Conservation (phyloP, 1,140 invertebrate genomes). For the Apis dorsata region DNA sequence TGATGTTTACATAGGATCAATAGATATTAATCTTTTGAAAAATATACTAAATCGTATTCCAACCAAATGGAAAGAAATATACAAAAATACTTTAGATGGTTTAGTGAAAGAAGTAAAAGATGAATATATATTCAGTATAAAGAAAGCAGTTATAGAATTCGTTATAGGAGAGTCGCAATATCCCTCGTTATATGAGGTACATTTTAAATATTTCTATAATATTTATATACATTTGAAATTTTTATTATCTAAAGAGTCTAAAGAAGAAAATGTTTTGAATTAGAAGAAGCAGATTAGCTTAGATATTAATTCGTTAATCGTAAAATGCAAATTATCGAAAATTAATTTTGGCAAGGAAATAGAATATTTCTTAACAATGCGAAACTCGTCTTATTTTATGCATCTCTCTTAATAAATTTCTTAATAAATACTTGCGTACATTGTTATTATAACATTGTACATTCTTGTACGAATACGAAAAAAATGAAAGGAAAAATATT, state of each 20-base stretch:
- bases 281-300: no score
- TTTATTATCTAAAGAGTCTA: not conserved
- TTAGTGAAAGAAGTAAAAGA: slow-evolving; percentile 85
- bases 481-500: no score
- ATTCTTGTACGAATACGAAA: no score
- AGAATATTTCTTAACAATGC: no score
- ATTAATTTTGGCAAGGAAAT: no score
- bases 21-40: slow-evolving; percentile 82
- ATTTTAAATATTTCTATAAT: not conserved
- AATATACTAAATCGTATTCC: slow-evolving; percentile 80
- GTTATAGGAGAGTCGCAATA: slow-evolving; percentile 86
- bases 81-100: slow-evolving; percentile 80
- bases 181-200: not conserved
- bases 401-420: no score
- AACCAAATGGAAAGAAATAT: slow-evolving; percentile 80
- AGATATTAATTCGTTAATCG: no score
- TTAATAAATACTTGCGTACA: no score
- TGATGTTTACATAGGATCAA: slow-evolving; percentile 90
- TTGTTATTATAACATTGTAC: no score
- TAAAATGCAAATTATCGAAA: no score
- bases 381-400: no score
- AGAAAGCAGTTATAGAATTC: slow-evolving; percentile 94
- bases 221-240: not conserved
- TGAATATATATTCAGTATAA: slow-evolving; percentile 91
- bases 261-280: not conserved